phyloP scores from a whole-genome alignment of 2,797 vertebrate genomes.

The Tiaroga cobitis region DNA sequence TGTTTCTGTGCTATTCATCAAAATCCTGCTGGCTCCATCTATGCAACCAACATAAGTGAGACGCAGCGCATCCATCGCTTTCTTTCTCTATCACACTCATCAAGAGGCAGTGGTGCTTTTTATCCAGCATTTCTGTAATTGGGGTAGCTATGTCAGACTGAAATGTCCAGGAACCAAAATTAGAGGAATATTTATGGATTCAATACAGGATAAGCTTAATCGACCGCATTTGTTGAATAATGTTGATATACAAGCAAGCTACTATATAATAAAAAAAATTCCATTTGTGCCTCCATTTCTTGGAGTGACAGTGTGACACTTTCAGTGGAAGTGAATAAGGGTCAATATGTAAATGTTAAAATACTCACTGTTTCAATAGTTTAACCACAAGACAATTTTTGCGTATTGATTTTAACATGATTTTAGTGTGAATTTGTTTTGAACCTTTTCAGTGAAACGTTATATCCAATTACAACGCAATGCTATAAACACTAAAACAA shows the following conservation, averaged over 20 bases:
- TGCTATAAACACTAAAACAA: not conserved
- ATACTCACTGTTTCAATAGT: not conserved
- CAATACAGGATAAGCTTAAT: not conserved
- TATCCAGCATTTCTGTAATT: not conserved
- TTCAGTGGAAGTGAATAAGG: not conserved
- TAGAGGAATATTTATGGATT: not conserved
- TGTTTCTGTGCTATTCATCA: conserved; percentile 59
- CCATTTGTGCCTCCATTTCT: not conserved
- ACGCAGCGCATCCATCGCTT: conserved; percentile 51
- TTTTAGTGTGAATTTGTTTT: not conserved
- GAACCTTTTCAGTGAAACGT: not conserved
- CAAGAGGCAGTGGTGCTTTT: not conserved
- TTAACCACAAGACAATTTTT: not conserved
- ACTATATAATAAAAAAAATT: not conserved
- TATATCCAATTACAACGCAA: not conserved
- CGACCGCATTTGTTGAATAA: not conserved
- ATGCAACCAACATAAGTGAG: conserved; percentile 45
- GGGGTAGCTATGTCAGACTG: no score
- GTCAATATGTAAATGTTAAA: not conserved
- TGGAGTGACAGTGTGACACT: not conserved
- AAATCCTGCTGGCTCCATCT: conserved; percentile 35
- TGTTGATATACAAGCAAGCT: not conserved
- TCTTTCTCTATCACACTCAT: conserved; percentile 7
- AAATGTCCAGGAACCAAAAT: not conserved
- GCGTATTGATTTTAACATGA: not conserved